phyloP scores from a whole-genome alignment of 2,113 vertebrate species.

The Campylomormyrus tamandua region DNA sequence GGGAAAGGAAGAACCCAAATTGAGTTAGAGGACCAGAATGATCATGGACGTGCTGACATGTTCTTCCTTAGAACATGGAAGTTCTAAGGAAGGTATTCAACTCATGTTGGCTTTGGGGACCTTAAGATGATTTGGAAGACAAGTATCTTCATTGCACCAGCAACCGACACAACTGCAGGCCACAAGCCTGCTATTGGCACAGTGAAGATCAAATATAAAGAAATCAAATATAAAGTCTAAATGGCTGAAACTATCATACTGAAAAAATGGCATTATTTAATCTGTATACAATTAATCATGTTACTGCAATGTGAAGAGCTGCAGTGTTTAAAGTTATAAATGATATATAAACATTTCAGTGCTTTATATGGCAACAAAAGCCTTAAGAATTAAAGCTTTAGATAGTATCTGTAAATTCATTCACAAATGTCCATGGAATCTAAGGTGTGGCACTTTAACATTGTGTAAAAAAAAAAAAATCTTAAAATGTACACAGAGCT shows the following conservation, averaged over 20 bases:
- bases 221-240: not conserved
- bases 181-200: not conserved
- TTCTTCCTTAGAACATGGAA: not conserved
- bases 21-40: not conserved
- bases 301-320: not conserved
- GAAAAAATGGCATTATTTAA: not conserved
- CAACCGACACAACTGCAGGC: not conserved
- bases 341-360: not conserved
- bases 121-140: not conserved
- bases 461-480: not conserved
- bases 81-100: not conserved
- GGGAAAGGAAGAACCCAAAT: not conserved
- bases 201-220: not conserved
- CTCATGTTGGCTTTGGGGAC: not conserved
- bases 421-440: not conserved
- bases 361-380: not conserved
- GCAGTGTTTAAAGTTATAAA: not conserved
- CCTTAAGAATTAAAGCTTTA: not conserved
- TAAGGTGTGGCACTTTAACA: not conserved
- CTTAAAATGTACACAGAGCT: not conserved
- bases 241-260: not conserved
- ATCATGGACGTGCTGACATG: not conserved
- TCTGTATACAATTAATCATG: not conserved
- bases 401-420: not conserved
- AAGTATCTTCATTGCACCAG: not conserved